Evolutionary conservation across 2,113 vertebrate genomes (phyloP).

Genomic region (Ceyx melanurus): DNA sequence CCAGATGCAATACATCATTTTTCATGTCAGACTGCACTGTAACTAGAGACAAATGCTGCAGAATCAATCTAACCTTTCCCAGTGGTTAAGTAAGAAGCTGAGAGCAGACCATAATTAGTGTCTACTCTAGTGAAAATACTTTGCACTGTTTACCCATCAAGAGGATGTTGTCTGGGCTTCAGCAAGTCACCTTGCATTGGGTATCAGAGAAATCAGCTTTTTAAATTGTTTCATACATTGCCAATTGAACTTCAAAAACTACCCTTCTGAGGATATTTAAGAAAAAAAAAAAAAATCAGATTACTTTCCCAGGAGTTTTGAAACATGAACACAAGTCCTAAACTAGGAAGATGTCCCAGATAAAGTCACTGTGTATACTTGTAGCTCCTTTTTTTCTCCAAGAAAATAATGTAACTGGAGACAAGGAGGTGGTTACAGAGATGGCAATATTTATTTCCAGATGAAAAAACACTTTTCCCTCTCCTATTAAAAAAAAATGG

Average conservation of each 20-base stretch:
- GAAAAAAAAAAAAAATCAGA: neutral
- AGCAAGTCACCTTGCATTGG: neutral
- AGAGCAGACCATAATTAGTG: neutral
- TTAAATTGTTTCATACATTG: neutral
- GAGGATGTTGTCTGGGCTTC: neutral
- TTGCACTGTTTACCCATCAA: neutral
- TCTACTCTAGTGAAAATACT: neutral
- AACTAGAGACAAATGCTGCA: neutral
- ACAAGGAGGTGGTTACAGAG: neutral
- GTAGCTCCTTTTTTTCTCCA: neutral
- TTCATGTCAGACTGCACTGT: neutral
- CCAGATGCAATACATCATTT: neutral
- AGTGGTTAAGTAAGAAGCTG: rapidly evolving
- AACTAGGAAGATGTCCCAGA: neutral
- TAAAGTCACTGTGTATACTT: neutral
- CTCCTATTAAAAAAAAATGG: neutral
- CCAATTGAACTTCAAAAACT: neutral
- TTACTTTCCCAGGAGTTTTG: neutral
- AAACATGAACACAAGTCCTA: neutral
- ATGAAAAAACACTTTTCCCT: neutral
- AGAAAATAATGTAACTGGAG: neutral
- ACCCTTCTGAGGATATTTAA: neutral
- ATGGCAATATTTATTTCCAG: neutral
- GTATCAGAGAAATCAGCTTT: neutral
- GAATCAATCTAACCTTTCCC: neutral